A percentile compares a stretch with the other conserved stretches of the same genome.
These are phyloP conservation scores for Oenanthe oenanthe DNA, from an alignment of 2,113 vertebrate genomes.

Conservation along the genomic window DNA sequence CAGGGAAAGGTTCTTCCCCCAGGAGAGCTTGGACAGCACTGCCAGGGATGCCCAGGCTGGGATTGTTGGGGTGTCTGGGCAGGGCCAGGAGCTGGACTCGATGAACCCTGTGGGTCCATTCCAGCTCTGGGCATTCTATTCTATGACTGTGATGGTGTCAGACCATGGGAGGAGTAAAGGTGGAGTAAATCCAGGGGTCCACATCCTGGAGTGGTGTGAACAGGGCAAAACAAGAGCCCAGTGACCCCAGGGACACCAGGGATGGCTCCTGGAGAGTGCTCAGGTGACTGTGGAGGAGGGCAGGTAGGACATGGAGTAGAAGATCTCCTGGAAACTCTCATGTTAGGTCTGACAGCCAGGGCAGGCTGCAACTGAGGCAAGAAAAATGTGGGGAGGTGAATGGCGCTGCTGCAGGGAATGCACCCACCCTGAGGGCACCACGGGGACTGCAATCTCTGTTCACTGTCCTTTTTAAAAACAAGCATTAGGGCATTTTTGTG, in stretches of 20 bases:
- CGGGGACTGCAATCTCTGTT: not conserved
- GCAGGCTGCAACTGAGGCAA: not conserved
- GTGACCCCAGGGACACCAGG: not conserved
- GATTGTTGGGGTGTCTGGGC: not conserved
- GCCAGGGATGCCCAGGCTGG: not conserved
- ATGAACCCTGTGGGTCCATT: not conserved
- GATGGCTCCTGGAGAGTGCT: not conserved
- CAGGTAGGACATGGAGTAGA: accelerated
- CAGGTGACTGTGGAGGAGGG: accelerated
- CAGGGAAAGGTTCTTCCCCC: not conserved
- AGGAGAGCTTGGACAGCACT: accelerated
- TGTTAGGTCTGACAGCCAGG: not conserved
- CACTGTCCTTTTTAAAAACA: not conserved
- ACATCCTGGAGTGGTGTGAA: not conserved
- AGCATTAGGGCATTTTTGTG: not conserved
- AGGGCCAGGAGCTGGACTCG: accelerated
- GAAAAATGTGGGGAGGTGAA: not conserved
- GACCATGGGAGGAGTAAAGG: not conserved
- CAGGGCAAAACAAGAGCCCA: not conserved
- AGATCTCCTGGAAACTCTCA: not conserved
- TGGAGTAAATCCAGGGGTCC: not conserved
- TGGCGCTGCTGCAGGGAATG: not conserved
- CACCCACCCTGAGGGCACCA: not conserved
- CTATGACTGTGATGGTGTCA: not conserved
- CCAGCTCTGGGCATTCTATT: not conserved